These are phyloP conservation scores for Spheniscus mendiculus DNA, from an alignment of 2,113 vertebrate species.

Conservation along the genomic window DNA sequence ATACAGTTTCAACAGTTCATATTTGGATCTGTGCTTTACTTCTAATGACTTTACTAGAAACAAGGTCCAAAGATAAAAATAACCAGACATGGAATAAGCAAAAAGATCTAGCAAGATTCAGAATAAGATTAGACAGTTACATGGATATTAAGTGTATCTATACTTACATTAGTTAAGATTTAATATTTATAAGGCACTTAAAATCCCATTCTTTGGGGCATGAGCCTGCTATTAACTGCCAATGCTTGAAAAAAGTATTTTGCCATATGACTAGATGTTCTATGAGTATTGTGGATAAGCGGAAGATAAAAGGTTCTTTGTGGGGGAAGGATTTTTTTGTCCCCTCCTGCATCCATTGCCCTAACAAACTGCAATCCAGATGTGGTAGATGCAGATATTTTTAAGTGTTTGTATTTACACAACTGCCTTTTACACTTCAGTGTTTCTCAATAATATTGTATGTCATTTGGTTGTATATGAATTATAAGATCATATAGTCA, in stretches of 20 bases:
- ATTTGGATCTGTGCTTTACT: neutral
- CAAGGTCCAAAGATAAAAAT: neutral
- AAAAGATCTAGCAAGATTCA: neutral
- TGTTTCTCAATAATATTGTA: neutral
- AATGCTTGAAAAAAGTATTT: neutral
- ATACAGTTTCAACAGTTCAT: neutral
- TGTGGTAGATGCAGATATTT: neutral
- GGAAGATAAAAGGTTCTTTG: neutral
- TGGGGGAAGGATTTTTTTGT: neutral
- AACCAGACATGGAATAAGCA: neutral
- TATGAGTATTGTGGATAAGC: neutral
- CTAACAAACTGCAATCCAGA: neutral
- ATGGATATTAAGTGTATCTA: neutral
- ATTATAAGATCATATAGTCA: neutral
- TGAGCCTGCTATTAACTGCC: neutral
- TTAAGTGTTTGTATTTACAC: neutral
- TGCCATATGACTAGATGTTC: neutral
- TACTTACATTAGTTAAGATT: neutral
- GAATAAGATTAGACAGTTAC: neutral
- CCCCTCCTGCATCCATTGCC: neutral
- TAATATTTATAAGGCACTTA: neutral
- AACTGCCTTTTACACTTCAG: neutral
- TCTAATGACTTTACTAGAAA: neutral
- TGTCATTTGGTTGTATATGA: neutral
- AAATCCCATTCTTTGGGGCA: neutral